phyloP scores from a whole-genome alignment of 2,113 vertebrate species.

The Pimephales promelas region DNA sequence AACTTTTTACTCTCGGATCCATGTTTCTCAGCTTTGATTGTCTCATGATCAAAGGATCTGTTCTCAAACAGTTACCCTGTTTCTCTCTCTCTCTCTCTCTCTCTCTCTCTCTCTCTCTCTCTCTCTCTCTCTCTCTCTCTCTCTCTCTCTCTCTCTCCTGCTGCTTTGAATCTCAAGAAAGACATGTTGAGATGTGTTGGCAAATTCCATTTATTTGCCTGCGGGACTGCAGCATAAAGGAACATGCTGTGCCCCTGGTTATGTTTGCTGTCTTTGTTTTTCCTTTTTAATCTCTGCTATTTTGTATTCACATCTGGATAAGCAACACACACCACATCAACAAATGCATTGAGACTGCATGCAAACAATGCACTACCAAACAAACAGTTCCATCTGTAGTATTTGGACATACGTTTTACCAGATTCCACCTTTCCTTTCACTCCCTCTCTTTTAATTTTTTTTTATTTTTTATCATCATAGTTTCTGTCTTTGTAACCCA shows the following conservation, averaged over 20 bases:
- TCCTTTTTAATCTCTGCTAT: constrained; percentile 27
- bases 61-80: background rate
- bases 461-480: constrained; percentile 3
- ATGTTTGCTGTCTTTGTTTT: constrained; percentile 27
- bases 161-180: background rate
- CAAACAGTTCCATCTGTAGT: background rate
- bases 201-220: constrained; percentile 48
- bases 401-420: background rate
- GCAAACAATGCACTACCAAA: background rate
- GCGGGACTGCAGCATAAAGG: constrained; percentile 36
- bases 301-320: constrained; percentile 15
- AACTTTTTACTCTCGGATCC: background rate
- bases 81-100: background rate
- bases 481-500: background rate
- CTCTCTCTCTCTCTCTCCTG: background rate
- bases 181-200: constrained; percentile 50
- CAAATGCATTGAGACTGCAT: background rate
- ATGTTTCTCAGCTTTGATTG: background rate
- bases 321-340: background rate
- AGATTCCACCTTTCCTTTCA: constrained; percentile 22
- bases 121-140: background rate
- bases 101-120: background rate
- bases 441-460: background rate
- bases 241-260: constrained; percentile 36
- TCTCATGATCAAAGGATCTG: background rate